Conservation (phyloP, 2,113 vertebrate species). For the Reinhardtius hippoglossoides region DNA sequence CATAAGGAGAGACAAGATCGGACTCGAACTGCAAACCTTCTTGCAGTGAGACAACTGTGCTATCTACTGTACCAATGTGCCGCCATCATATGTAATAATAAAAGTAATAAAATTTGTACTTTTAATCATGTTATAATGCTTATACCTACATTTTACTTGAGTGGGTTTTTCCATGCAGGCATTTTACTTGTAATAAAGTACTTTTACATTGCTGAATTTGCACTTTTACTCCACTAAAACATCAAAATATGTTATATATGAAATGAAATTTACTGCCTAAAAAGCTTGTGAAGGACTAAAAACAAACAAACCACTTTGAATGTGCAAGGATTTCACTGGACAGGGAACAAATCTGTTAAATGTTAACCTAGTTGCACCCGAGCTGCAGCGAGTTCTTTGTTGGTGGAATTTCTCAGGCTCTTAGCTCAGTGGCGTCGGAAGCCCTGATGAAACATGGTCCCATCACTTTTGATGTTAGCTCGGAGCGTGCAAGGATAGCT, state of each 20-base stretch:
- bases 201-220: background rate
- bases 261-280: constrained; percentile 3
- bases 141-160: too few relatives aligned
- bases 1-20: too few relatives aligned
- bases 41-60: too few relatives aligned
- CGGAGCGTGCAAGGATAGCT: constrained; percentile 63
- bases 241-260: background rate
- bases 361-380: constrained; percentile 43
- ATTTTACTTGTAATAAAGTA: background rate
- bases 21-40: too few relatives aligned
- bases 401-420: constrained; percentile 43
- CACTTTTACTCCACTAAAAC: background rate
- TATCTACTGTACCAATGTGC: too few relatives aligned
- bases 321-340: constrained; percentile 31
- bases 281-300: constrained; percentile 16
- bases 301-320: constrained; percentile 48
- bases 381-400: constrained; percentile 43
- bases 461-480: constrained; percentile 75
- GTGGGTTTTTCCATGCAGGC: background rate
- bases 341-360: constrained; percentile 24
- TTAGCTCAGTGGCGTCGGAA: constrained; percentile 38
- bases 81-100: too few relatives aligned
- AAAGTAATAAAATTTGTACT: too few relatives aligned
- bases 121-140: too few relatives aligned
- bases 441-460: constrained; percentile 55